Evolutionary conservation across 92 coral and sea anemone species (phyloP), one percentile per base, ranked within the genome.

Genomic region (Zoanthus sansibaricus): DNA sequence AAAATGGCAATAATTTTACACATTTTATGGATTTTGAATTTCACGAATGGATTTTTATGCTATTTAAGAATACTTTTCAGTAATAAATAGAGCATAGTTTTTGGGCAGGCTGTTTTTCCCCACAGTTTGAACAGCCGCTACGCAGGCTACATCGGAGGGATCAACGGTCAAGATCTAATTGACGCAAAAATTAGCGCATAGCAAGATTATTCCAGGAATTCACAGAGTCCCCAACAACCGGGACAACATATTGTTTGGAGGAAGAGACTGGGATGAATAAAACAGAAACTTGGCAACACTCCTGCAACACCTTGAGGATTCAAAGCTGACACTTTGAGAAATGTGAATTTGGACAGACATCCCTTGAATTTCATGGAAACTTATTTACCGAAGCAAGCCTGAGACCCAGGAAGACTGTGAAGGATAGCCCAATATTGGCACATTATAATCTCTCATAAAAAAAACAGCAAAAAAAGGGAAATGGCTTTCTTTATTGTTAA

Each of bases 361-460:
- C 89, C n/a, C 51, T 0, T n/a, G 61, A 92, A 11, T 92, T 92
- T 90, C 92, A 92, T 59, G 90, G 94, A 45, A 92, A 92, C 64
- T 21, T 92, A 21, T 92, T 92, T 67, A 92, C 92, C 3, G 72
- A 83, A 6, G 86, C 86, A 1, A 92, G 94, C 21, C 83, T 92
- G 31, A 46, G 79, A 56, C 94, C 94, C 13, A 92, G 87, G n/a
- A 62, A 62, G 10, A 4, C 10, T 3, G 30, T 9, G 9, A 4
- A 8, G 5, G 30, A 7, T 18, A 17, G 69, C n/a, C 69, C 30
- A 62, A 62, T 62, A 62, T 62, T 20, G 7, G 32, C 9, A 62
- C 69, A 17, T 5, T 4, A 18, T 16, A 9, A 62, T 7, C 25
- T 17, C 21, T 21, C 25, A 16, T 18, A 62, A 4, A 31, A 31